Conservation (phyloP, 2,113 vertebrate species). For the Myrmecobius fasciatus region DNA sequence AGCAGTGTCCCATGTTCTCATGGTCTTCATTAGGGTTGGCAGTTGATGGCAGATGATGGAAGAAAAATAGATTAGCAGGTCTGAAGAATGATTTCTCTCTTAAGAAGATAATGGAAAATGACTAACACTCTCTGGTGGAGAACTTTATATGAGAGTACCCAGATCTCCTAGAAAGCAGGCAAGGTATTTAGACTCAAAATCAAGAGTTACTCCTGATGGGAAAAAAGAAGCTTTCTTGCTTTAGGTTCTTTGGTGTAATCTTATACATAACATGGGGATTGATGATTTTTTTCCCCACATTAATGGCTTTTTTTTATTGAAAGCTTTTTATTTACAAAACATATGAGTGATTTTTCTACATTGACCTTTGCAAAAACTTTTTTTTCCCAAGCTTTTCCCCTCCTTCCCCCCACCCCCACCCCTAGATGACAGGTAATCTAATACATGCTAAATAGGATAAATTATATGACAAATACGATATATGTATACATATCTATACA, state of each 20-base stretch:
- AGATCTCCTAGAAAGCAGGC: neutral
- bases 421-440: too few species aligned
- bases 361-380: too few species aligned
- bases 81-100: slow-evolving; percentile 40
- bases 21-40: slow-evolving; percentile 22
- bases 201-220: neutral
- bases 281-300: neutral
- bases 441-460: too few species aligned
- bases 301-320: too few species aligned
- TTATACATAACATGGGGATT: neutral
- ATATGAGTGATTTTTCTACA: too few species aligned
- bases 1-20: slow-evolving; percentile 19
- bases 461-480: too few species aligned
- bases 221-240: neutral
- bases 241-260: neutral
- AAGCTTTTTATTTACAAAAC: too few species aligned
- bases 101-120: neutral
- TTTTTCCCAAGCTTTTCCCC: too few species aligned
- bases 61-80: neutral
- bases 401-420: too few species aligned
- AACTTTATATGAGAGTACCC: neutral
- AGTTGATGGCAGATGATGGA: slow-evolving; percentile 58
- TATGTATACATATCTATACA: too few species aligned
- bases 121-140: neutral
- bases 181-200: neutral